Evolutionary conservation across 2,888 invertebrate species (phyloP).

Genomic region (Ochlodes sylvanus): DNA sequence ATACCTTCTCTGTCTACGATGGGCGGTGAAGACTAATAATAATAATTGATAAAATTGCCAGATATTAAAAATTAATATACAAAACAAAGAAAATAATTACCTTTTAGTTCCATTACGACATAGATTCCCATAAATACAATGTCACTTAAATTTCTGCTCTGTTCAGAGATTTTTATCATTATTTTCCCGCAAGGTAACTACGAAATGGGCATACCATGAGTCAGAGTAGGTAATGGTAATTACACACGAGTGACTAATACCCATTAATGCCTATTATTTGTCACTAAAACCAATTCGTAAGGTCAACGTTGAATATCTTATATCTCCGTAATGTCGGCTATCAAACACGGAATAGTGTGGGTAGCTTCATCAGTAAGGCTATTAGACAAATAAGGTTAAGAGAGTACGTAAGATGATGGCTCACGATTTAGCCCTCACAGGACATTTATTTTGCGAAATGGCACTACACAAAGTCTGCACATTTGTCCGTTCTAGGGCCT

Average conservation of each 20-base stretch:
- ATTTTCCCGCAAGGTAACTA: too few relatives aligned
- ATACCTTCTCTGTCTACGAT: too few relatives aligned
- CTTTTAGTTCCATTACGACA: too few relatives aligned
- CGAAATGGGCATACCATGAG: too few relatives aligned
- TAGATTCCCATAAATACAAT: too few relatives aligned
- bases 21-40: too few relatives aligned
- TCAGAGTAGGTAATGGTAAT: slow-evolving; percentile 2
- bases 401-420: slow-evolving; percentile 21
- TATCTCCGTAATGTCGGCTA: slow-evolving; percentile 1
- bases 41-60: too few relatives aligned
- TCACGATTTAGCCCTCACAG: slow-evolving; percentile 29
- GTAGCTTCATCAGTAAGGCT: slow-evolving; percentile 14
- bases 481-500: slow-evolving; percentile 5
- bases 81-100: too few relatives aligned
- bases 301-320: neutral
- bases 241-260: neutral
- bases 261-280: neutral
- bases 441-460: slow-evolving; percentile 29
- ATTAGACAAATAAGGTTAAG: slow-evolving; percentile 15
- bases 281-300: neutral
- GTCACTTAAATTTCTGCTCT: too few relatives aligned
- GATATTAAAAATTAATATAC: too few relatives aligned
- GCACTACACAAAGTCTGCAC: neutral
- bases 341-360: slow-evolving; percentile 6
- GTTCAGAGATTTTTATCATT: too few relatives aligned